Conservation (phyloP, 2,888 invertebrate genomes). For the Stenodera caucasica region DNA sequence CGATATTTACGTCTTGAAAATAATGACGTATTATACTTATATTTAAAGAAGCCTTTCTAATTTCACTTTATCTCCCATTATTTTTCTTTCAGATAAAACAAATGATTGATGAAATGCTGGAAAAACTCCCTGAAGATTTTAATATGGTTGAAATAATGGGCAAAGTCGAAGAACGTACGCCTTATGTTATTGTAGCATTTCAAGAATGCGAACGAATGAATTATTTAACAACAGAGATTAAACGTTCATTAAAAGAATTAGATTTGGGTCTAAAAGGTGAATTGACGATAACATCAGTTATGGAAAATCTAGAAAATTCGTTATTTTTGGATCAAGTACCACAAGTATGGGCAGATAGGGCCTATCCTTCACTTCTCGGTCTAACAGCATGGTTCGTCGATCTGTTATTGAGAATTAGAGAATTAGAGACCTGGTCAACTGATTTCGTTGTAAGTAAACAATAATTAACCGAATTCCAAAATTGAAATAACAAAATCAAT, state of each 20-base stretch:
- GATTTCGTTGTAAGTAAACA: slow-evolving; percentile 79
- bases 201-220: slow-evolving; percentile 98
- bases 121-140: slow-evolving; percentile 87
- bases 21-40: no score
- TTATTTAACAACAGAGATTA: slow-evolving; percentile 77
- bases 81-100: no score
- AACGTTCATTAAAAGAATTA: slow-evolving; percentile 77
- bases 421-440: slow-evolving; percentile 86
- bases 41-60: no score
- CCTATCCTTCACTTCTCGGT: slow-evolving; percentile 84
- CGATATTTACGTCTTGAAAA: no score
- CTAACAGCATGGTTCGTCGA: slow-evolving; percentile 92
- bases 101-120: slow-evolving; percentile 82
- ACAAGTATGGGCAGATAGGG: slow-evolving; percentile 78
- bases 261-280: slow-evolving; percentile 67
- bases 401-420: slow-evolving; percentile 74
- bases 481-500: background rate
- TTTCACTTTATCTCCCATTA: no score
- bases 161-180: slow-evolving; percentile 86
- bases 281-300: slow-evolving; percentile 86
- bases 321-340: slow-evolving; percentile 92
- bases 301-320: slow-evolving; percentile 84
- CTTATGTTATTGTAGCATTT: slow-evolving; percentile 87
- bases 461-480: no score
- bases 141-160: slow-evolving; percentile 83